phyloP scores from a whole-genome alignment of 2,888 invertebrate species.

The Pteria penguin region DNA sequence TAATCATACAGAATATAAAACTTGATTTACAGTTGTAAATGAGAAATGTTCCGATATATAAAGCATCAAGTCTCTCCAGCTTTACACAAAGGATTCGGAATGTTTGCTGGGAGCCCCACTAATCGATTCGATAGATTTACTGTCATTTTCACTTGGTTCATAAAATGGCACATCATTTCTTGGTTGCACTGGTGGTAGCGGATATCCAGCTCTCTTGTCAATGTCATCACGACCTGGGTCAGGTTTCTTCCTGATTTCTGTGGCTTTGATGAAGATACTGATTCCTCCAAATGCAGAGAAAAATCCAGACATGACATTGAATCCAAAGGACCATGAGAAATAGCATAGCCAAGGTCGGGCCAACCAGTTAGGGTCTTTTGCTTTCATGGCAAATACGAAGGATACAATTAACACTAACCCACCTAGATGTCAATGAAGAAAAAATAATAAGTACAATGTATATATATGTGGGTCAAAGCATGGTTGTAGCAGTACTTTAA shows the following conservation, averaged over 20 bases:
- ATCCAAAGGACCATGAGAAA: constrained; percentile 95
- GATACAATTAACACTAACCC: constrained; percentile 70
- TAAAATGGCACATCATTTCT: background rate
- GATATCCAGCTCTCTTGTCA: constrained; percentile 9
- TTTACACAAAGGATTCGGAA: constrained; percentile 32
- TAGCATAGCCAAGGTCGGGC: constrained; percentile 97
- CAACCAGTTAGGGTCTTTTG: constrained; percentile 94
- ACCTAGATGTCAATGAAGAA: constrained; percentile 51
- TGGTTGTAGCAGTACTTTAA: no score
- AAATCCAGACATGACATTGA: constrained; percentile 87
- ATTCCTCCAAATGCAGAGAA: constrained; percentile 76
- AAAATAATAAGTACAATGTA: background rate
- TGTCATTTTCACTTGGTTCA: constrained; percentile 22
- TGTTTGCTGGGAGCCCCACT: constrained; percentile 17
- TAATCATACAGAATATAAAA: no score
- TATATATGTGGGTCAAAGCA: no score
- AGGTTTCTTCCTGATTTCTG: constrained; percentile 30
- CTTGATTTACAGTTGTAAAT: no score
- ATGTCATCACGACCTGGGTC: constrained; percentile 9
- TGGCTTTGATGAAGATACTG: constrained; percentile 65
- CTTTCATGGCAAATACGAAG: constrained; percentile 89
- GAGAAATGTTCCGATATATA: no score
- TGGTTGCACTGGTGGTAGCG: background rate
- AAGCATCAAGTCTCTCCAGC: no score
- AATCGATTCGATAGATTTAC: background rate